Base-by-base conservation (phyloP, 2,113 vertebrate species). In the Psittacula cyanocephala region DNA sequence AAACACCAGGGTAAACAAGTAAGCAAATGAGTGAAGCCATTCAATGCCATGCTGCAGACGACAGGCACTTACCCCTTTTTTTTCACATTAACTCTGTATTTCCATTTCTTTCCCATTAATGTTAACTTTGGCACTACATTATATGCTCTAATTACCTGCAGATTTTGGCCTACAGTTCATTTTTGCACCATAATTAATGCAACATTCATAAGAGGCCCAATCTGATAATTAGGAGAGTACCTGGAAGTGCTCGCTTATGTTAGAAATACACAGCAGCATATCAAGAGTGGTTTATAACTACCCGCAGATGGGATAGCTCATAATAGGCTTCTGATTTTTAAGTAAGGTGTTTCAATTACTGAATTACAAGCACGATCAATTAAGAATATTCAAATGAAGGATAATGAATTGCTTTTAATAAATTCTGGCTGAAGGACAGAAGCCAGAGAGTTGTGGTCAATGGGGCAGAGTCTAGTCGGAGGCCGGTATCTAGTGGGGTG, bases 61-160 rank as follows among this genome's bases (percentile, higher is more conserved):
- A 60, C 4, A 18, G 59, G 67, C 57, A 78, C 31, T 81, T 84
- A n/a, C 84, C 33, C 60, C 46, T 78, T 55, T 88, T 91, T 81
- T 52, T 68, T 59, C 60, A 87, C 41, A 79, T 68, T 69, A 69
- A 47, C 39, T 84, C 65, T 60, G 46, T 27, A n/a, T 88, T 96
- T 80, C 82, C 83, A 68, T 59, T 63, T 31, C 31, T 47, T 77
- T 47, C 71, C 69, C 43, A 27, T 91, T 94, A 95, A 92, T 63
- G 62, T 37, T 67, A 89, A 52, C 53, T 64, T 76, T 93, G 67
- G 59, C 87, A 31, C 79, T 91, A 81, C 65, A 83, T 93, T 95
- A 77, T 6, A 22, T 64, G 43, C 78, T 89, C 60, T 96, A 97
- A 98, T 98, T 97, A 97, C 93, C 95, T 96, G 20, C 68, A 88